Conservation (phyloP, 1,140 invertebrate species). For the Drosophila equinoxialis region DNA sequence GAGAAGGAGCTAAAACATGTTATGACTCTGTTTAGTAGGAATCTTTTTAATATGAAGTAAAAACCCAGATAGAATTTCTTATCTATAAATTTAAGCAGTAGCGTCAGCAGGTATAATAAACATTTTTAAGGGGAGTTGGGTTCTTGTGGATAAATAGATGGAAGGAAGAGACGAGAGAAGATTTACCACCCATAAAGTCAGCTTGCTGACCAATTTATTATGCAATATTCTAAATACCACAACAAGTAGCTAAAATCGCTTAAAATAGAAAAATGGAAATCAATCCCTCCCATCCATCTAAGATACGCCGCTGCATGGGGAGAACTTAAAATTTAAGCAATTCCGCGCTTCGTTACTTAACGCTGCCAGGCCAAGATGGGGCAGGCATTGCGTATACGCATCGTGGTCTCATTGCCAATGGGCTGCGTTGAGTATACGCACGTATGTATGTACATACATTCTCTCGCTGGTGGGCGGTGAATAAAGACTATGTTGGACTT, state of each 20-base stretch:
- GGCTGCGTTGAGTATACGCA: constrained; percentile 9
- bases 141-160: not conserved
- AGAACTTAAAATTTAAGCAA: constrained; percentile 52
- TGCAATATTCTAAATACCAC: not conserved
- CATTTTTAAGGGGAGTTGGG: not conserved
- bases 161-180: no score
- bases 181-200: no score
- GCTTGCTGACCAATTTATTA: no score
- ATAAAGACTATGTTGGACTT: constrained; percentile 27
- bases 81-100: constrained; percentile 12
- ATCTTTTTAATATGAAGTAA: constrained; percentile 20
- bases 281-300: not conserved
- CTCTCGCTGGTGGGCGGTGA: constrained; percentile 16
- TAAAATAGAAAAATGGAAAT: not conserved
- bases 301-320: not conserved
- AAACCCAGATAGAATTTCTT: constrained; percentile 12
- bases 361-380: constrained; percentile 16
- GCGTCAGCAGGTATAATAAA: constrained; percentile 7
- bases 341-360: constrained; percentile 52
- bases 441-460: not conserved
- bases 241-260: not conserved
- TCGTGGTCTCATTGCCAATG: constrained; percentile 20
- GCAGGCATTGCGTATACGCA: constrained; percentile 58
- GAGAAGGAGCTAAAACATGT: constrained; percentile 28
- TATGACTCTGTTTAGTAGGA: constrained; percentile 22